phyloP scores from a whole-genome alignment of 2,797 vertebrate genomes.

The Danio tinwini region DNA sequence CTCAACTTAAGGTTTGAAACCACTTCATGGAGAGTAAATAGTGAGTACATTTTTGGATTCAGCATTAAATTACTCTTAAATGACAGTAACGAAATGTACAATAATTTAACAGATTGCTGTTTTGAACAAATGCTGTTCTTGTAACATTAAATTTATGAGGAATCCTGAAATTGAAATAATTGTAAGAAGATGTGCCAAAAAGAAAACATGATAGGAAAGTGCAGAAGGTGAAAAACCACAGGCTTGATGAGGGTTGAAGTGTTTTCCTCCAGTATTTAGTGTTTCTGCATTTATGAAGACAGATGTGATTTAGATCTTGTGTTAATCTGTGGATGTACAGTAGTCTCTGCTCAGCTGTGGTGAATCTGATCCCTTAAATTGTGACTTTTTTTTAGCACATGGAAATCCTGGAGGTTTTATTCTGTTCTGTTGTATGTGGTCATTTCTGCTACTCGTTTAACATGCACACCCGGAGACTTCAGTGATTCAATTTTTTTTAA shows the following conservation, averaged over 20 bases:
- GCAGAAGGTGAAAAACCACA: background rate
- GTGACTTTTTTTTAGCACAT: constrained; percentile 46
- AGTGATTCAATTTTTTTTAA: background rate
- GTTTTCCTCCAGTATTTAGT: constrained; percentile 73
- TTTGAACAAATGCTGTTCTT: background rate
- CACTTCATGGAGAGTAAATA: too few relatives aligned
- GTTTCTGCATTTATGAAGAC: constrained; percentile 28
- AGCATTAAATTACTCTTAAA: background rate
- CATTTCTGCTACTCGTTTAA: background rate
- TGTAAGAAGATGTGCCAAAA: constrained; percentile 53
- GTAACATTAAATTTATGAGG: background rate
- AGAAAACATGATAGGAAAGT: background rate
- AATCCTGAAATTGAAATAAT: background rate
- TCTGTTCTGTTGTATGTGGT: constrained; percentile 35
- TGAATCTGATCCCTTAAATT: constrained; percentile 25
- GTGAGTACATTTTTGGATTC: too few relatives aligned
- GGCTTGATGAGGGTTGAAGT: background rate
- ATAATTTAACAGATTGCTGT: background rate
- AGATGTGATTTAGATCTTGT: constrained; percentile 55
- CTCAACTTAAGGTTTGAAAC: too few relatives aligned
- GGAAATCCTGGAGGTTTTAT: constrained; percentile 11
- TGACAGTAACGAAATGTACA: background rate
- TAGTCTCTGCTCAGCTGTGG: constrained; percentile 60
- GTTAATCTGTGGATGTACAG: constrained; percentile 55
- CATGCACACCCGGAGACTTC: background rate